phyloP scores from a whole-genome alignment of 2,797 vertebrate species.

The Cygnus olor region DNA sequence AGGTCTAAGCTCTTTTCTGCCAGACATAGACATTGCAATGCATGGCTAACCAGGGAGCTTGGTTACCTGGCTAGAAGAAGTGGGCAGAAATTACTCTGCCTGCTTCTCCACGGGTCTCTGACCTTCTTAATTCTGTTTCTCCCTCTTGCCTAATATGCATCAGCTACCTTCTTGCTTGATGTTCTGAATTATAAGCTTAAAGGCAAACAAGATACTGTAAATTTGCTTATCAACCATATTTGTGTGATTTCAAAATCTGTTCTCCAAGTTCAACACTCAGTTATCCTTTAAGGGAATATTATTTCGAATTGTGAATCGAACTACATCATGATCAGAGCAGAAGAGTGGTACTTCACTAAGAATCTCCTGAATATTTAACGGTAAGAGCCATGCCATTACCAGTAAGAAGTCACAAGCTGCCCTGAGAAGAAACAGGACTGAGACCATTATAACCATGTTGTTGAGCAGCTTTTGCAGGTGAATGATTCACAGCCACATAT shows the following conservation, averaged over 20 bases:
- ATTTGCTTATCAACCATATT: neutral
- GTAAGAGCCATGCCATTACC: neutral
- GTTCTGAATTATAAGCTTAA: neutral
- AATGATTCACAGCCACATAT: neutral
- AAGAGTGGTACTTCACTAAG: neutral
- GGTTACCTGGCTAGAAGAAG: neutral
- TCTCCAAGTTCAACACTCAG: neutral
- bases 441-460: neutral
- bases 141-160: neutral
- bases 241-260: neutral
- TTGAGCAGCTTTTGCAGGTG: neutral
- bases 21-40: neutral
- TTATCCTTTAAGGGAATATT: neutral
- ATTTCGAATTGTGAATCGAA: neutral
- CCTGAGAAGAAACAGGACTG: neutral
- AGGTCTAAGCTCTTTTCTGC: neutral
- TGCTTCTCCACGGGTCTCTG: accelerated
- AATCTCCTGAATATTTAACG: neutral
- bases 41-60: neutral
- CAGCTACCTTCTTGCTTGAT: neutral
- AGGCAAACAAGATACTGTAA: neutral
- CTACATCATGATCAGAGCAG: neutral
- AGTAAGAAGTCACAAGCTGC: neutral
- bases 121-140: neutral
- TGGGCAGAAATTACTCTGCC: neutral